Percentiles rank a stretch among this genome's conserved stretches.
These are phyloP conservation scores for Mus spretus DNA, from an alignment of 2,797 vertebrate genomes.

Conservation along the genomic window DNA sequence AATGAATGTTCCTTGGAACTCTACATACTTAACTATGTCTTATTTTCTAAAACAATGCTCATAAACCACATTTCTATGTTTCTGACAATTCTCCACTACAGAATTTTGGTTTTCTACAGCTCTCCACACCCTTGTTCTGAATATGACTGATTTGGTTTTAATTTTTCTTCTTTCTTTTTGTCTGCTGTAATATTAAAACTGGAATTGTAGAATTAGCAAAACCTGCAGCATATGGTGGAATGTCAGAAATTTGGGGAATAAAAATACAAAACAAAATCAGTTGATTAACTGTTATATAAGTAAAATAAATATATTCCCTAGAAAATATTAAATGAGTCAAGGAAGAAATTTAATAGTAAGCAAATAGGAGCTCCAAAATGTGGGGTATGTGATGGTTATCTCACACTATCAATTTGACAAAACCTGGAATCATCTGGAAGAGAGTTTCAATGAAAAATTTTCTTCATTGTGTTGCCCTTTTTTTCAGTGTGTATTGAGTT, in stretches of 20 bases:
- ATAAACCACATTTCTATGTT: not conserved
- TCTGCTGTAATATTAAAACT: not conserved
- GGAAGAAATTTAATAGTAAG: fast-evolving
- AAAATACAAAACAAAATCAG: not conserved
- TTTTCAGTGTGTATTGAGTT: not conserved
- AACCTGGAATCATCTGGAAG: not conserved
- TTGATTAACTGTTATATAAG: not conserved
- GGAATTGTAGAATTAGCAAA: not conserved
- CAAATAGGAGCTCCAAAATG: not conserved
- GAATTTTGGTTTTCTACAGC: not conserved
- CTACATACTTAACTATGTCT: not conserved
- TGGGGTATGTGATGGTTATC: not conserved
- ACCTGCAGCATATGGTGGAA: not conserved
- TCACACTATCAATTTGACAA: not conserved
- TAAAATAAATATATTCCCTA: not conserved
- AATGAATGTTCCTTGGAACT: not conserved
- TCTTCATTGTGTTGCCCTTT: not conserved
- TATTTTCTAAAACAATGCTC: not conserved
- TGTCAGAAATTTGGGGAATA: not conserved
- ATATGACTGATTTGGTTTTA: not conserved
- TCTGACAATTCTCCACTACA: not conserved
- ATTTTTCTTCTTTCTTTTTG: not conserved
- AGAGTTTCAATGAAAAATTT: not conserved
- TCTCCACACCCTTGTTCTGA: not conserved
- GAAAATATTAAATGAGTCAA: not conserved